Evolutionary conservation across 2,797 vertebrate genomes (phyloP).

Genomic region (Tragelaphus eurycerus): DNA sequence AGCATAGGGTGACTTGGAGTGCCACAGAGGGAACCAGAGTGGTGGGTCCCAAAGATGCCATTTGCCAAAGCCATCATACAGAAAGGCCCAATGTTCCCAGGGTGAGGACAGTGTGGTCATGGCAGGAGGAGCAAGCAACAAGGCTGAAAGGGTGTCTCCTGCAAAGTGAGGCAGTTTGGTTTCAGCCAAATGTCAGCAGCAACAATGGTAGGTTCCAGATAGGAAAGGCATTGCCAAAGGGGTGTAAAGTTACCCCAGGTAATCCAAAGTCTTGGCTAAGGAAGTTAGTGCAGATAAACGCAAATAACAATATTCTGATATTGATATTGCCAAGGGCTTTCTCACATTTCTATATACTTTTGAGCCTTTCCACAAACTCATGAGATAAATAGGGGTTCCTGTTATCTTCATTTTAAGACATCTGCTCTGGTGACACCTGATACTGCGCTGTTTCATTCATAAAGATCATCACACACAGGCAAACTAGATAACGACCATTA

Average conservation of each 20-base stretch:
- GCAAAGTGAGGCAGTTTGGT: not conserved
- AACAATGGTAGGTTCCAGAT: not conserved
- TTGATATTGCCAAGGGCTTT: not conserved
- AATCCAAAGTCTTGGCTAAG: not conserved
- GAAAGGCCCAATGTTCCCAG: too few species aligned
- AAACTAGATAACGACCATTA: not conserved
- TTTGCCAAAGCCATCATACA: not conserved
- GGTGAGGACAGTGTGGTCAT: not conserved
- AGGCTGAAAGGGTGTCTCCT: not conserved
- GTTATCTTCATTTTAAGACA: not conserved
- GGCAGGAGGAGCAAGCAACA: not conserved
- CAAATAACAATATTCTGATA: not conserved
- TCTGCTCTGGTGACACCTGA: not conserved
- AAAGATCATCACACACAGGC: not conserved
- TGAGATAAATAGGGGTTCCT: not conserved
- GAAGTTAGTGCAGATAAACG: not conserved
- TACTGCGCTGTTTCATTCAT: not conserved
- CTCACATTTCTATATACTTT: not conserved
- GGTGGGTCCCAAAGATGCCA: not conserved
- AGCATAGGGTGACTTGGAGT: not conserved
- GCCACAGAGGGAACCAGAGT: not conserved
- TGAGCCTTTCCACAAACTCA: not conserved
- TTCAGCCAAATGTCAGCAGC: not conserved
- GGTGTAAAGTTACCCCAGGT: not conserved
- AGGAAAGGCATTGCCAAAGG: not conserved